Percentiles rank a stretch among this genome's conserved stretches.
Conservation (phyloP, 2,797 vertebrate species). For the Pipistrellus kuhlii region DNA sequence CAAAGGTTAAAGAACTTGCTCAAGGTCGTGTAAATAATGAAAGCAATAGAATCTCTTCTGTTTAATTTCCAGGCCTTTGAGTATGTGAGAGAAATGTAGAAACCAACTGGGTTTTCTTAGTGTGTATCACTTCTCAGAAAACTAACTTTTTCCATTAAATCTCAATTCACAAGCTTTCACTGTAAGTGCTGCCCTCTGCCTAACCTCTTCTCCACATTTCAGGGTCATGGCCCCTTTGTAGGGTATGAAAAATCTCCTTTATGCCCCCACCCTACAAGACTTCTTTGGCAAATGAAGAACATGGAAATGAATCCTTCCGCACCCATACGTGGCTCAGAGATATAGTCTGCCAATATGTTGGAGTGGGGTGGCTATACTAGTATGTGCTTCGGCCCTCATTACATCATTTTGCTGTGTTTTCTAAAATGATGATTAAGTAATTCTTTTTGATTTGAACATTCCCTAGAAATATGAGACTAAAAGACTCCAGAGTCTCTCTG, state of each 20-base stretch:
- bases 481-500: not conserved
- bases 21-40: conserved; percentile 38
- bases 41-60: not conserved
- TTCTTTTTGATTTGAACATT: not conserved
- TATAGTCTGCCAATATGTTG: not conserved
- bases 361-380: not conserved
- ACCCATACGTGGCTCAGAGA: not conserved
- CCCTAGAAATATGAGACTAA: not conserved
- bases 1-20: conserved; percentile 41
- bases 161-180: not conserved
- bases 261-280: not conserved
- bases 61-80: conserved; percentile 18
- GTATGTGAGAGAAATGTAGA: not conserved
- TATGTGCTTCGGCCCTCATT: not conserved
- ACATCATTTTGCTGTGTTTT: not conserved
- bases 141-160: not conserved
- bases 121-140: not conserved
- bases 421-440: not conserved
- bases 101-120: not conserved
- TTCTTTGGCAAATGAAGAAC: not conserved
- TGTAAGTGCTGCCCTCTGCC: not conserved
- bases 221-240: not conserved
- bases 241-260: not conserved
- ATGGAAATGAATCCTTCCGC: not conserved
- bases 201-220: not conserved